phyloP scores from a whole-genome alignment of 1,140 invertebrate genomes.

The Thaumetopoea pityocampa region DNA sequence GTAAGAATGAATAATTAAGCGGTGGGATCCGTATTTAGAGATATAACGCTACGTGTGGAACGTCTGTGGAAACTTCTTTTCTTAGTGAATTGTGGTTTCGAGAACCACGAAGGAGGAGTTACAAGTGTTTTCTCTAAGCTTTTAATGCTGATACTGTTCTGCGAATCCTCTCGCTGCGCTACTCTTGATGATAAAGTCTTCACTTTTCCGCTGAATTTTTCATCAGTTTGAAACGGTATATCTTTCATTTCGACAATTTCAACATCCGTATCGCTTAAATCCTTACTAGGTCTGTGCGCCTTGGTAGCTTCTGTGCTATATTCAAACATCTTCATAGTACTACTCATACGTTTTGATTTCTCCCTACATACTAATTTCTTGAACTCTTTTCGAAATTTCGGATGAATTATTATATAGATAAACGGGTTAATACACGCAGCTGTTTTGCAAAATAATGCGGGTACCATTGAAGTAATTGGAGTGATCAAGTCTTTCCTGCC shows the following conservation, averaged over 20 bases:
- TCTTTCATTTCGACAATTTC: constrained; percentile 72
- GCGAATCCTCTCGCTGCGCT: constrained; percentile 51
- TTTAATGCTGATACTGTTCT: constrained; percentile 52
- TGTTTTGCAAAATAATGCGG: constrained; percentile 85
- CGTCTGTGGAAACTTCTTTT: constrained; percentile 55
- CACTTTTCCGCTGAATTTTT: constrained; percentile 24
- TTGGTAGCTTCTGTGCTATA: constrained; percentile 39
- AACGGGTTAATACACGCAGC: constrained; percentile 86
- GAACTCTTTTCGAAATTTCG: constrained; percentile 79
- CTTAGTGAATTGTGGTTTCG: constrained; percentile 63
- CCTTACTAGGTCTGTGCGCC: constrained; percentile 50
- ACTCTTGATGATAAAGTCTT: constrained; percentile 53
- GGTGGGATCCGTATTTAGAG: constrained; percentile 25
- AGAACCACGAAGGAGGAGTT: constrained; percentile 68
- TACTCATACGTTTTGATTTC: constrained; percentile 52
- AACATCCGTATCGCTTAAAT: constrained; percentile 65
- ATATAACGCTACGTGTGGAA: constrained; percentile 35
- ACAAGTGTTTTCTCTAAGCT: constrained; percentile 58
- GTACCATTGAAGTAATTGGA: constrained; percentile 83
- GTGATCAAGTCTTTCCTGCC: constrained; percentile 79
- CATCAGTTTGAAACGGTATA: constrained; percentile 49
- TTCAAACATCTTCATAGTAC: constrained; percentile 52
- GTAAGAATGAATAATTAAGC: constrained; percentile 14
- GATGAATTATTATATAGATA: constrained; percentile 84
- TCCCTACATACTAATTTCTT: constrained; percentile 61